Evolutionary conservation across 2,113 vertebrate species (phyloP), one percentile per base, ranked within the genome.

Genomic region (Lathamus discolor): DNA sequence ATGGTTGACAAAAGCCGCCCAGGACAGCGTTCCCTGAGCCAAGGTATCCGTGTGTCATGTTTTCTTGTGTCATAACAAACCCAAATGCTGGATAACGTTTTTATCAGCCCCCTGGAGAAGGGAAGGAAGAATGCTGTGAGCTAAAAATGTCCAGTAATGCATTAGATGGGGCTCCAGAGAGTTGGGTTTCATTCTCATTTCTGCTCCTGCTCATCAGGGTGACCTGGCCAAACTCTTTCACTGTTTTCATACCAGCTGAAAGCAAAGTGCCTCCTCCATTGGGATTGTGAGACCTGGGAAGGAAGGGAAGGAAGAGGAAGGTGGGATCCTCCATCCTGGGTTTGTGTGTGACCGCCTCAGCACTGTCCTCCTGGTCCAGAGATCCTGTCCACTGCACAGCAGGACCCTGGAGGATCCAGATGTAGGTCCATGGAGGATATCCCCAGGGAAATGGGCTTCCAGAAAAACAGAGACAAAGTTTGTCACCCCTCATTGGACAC

Each of bases 241-340:
- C 35, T n/a, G 25, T 28, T 77, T 90, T 74, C 67, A 76, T 67
- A 29, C 49, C 41, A 77, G 18, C 75, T 90, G 54, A 79, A 88
- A 80, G 37, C 16, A 29, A 89, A 95, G 22, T 43, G 17, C 13
- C 24, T 80, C 28, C 31, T 83, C 25, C 22, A 4, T 1, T 8
- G 22, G 80, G 67, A 31, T 0, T 51, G 27, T 0, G 2, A 69
- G 78, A n/a, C 11, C 33, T n/a, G 5, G 0, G 2, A 74, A 72
- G 49, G 44, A 87, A 84, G 9, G 9, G 33, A 39, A 91, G 43
- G 75, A 64, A 76, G 46, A 72, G 18, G 52, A 90, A 75, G 52
- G 19, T 61, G 25, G 44, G 49, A 80, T 69, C 29, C 41, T 90
- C 24, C 41, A 69, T 10, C n/a, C 33, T 25, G 10, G 7, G 20